Conservation (phyloP, 2,888 invertebrate species). For the Ctenicera cuprea region DNA sequence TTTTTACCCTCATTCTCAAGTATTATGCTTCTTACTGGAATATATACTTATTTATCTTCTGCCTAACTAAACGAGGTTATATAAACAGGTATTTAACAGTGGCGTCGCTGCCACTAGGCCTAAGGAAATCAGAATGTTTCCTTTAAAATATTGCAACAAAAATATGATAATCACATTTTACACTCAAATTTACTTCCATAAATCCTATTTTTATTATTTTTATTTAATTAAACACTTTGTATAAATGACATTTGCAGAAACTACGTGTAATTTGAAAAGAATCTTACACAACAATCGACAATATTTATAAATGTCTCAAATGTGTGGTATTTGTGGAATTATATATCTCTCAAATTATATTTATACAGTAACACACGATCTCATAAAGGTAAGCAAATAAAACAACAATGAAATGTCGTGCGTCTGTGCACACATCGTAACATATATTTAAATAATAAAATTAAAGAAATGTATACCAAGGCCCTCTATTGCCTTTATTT, state of each 20-base stretch:
- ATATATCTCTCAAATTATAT: constrained; percentile 52
- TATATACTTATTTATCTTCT: too few relatives aligned
- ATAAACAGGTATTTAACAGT: too few relatives aligned
- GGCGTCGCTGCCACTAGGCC: too few relatives aligned
- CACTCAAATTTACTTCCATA: too few relatives aligned
- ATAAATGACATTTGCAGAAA: constrained; percentile 4
- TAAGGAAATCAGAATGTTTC: too few relatives aligned
- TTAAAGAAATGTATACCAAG: constrained; percentile 45
- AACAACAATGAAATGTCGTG: constrained; percentile 50
- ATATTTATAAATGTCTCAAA: constrained; percentile 38
- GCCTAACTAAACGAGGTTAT: too few relatives aligned
- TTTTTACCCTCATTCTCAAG: too few relatives aligned
- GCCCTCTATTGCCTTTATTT: constrained; percentile 37
- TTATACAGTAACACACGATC: constrained; percentile 49
- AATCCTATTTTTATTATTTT: background rate
- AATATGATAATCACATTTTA: too few relatives aligned
- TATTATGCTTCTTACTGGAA: too few relatives aligned
- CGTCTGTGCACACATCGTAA: constrained; percentile 49
- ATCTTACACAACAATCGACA: constrained; percentile 35
- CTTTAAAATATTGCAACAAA: too few relatives aligned
- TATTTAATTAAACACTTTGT: background rate
- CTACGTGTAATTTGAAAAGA: constrained; percentile 7
- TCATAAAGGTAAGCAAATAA: constrained; percentile 50
- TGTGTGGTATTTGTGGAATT: constrained; percentile 47
- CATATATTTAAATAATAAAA: constrained; percentile 43